Evolutionary conservation across 2,888 invertebrate genomes (phyloP).

Genomic region (Alsophila aescularia): DNA sequence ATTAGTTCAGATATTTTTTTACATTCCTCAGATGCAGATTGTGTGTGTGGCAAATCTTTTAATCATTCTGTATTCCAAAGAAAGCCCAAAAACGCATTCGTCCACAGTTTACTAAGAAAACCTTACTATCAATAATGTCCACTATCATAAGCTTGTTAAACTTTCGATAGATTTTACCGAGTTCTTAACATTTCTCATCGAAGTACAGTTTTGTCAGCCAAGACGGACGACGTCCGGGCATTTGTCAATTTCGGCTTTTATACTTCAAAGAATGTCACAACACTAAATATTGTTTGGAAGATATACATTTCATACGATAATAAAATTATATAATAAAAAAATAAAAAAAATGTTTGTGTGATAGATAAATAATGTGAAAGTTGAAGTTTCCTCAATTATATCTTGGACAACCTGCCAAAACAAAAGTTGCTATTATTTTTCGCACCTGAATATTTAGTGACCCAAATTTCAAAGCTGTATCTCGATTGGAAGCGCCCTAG

Average conservation of each 20-base stretch:
- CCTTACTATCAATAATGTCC: neutral
- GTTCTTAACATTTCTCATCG: constrained; percentile 4
- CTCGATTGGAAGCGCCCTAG: too few relatives aligned
- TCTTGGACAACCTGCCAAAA: too few relatives aligned
- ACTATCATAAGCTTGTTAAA: neutral
- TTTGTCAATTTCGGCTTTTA: constrained; percentile 21
- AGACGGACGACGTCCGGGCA: constrained; percentile 16
- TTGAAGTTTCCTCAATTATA: too few relatives aligned
- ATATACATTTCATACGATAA: neutral
- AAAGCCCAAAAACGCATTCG: too few relatives aligned
- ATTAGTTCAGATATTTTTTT: too few relatives aligned
- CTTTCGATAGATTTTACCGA: constrained; percentile 9
- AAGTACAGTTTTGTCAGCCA: constrained; percentile 1
- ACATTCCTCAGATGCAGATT: too few relatives aligned
- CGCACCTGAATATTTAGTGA: too few relatives aligned
- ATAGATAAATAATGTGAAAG: too few relatives aligned
- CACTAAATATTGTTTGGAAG: constrained; percentile 15
- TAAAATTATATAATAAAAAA: neutral
- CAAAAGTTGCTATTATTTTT: too few relatives aligned
- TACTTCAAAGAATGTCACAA: constrained; percentile 17
- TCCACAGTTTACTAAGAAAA: neutral
- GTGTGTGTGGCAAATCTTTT: too few relatives aligned
- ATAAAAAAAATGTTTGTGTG: neutral
- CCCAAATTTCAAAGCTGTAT: too few relatives aligned
- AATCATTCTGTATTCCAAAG: too few relatives aligned